Conservation (phyloP, 2,113 vertebrate genomes). For the Macrotis lagotis region DNA sequence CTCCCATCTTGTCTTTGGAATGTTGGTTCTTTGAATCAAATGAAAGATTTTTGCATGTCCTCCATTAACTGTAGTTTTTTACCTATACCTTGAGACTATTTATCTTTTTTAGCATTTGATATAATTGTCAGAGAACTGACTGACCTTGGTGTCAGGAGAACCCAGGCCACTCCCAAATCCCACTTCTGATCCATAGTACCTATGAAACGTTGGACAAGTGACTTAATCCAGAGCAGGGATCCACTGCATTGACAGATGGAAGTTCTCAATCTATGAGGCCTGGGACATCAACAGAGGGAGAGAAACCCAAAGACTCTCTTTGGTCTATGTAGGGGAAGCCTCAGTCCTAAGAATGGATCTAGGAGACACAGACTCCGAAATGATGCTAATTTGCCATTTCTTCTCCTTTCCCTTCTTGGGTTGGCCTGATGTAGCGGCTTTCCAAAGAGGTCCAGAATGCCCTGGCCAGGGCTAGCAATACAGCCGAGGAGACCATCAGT, state of each 20-base stretch:
- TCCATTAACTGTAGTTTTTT: not conserved
- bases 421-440: conserved; percentile 84
- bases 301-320: not conserved
- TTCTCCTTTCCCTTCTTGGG: not conserved
- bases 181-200: not conserved
- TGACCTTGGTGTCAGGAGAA: not conserved
- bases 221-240: not conserved
- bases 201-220: not conserved
- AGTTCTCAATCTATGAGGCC: not conserved
- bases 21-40: not conserved
- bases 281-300: not conserved
- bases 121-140: not conserved
- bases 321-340: not conserved
- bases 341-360: too few relatives aligned
- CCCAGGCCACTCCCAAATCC: not conserved
- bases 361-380: not conserved
- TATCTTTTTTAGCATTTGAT: not conserved
- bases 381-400: not conserved
- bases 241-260: not conserved
- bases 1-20: not conserved
- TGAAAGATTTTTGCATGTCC: not conserved
- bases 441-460: conserved; percentile 93
- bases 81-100: not conserved
- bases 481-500: conserved; percentile 95
- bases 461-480: conserved; percentile 94